phyloP scores from a whole-genome alignment of 2,888 invertebrate species.

The Endotricha flammealis region DNA sequence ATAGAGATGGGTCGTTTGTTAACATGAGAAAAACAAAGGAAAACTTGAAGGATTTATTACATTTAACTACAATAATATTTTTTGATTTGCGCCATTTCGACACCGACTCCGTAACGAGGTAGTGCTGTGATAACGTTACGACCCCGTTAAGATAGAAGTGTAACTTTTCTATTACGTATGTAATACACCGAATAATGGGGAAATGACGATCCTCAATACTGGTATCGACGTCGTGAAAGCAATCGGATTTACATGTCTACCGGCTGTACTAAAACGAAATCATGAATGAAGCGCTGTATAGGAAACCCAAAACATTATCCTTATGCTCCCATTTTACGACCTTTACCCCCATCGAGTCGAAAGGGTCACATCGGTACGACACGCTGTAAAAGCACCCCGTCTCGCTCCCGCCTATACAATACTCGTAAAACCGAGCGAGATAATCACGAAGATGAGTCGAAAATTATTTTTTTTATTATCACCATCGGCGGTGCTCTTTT shows the following conservation, averaged over 20 bases:
- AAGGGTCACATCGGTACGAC: constrained; percentile 74
- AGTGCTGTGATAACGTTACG: no score
- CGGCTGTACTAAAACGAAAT: constrained; percentile 74
- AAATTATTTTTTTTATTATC: constrained; percentile 79
- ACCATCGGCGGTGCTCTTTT: constrained; percentile 79
- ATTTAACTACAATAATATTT: no score
- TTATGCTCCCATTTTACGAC: constrained; percentile 79
- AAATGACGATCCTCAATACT: constrained; percentile 51
- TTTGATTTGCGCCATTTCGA: constrained; percentile 9
- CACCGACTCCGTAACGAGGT: no score
- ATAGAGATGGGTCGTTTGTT: no score
- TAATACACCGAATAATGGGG: constrained; percentile 64
- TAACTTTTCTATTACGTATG: constrained; percentile 58
- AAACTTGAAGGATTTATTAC: no score
- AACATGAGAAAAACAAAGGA: no score
- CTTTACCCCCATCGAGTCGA: constrained; percentile 76
- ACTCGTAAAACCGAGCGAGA: constrained; percentile 68
- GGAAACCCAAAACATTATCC: constrained; percentile 78
- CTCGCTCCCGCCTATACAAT: constrained; percentile 44
- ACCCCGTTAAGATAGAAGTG: constrained; percentile 2
- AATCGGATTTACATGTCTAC: constrained; percentile 76
- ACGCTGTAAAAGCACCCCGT: constrained; percentile 58
- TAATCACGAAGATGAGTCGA: constrained; percentile 76
- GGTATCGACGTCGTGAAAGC: constrained; percentile 64
- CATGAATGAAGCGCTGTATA: constrained; percentile 77